Evolutionary conservation across 2,888 invertebrate genomes (phyloP), one percentile per base, ranked within the genome.

Genomic region (Mesorhabditis belari): DNA sequence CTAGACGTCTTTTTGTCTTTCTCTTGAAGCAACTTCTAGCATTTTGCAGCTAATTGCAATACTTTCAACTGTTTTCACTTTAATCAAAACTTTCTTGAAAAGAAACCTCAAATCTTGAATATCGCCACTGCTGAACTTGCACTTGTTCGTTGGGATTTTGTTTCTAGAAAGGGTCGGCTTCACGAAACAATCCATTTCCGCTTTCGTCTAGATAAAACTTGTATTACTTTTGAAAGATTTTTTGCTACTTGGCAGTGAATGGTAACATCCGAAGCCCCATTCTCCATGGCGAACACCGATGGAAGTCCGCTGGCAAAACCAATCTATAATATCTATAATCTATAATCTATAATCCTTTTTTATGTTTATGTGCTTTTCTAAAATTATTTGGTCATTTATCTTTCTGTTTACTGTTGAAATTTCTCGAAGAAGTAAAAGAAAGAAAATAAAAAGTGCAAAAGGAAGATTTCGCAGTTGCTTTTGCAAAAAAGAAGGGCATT

Each of bases 301-400:
- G 77, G 77, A 19, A 78, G 67, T 19, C 77, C 78, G 26, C 76
- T 77, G 24, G 70, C 63, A 63, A 77, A 77, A 17, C 78, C 78
- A 49, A 77, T 65, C 69, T 62, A 27, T 44, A 63, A 62, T 27
- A 25, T 17, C 21, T 27, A 55, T 17, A 6, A 26, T 55, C 17
- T n/a, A n/a, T n/a, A n/a, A n/a, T n/a, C n/a, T n/a, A n/a, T n/a
- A n/a, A n/a, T n/a, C n/a, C n/a, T n/a, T 1, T 55, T 9, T n/a
- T n/a, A n/a, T n/a, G n/a, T n/a, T n/a, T n/a, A n/a, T n/a, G n/a
- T n/a, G n/a, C n/a, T n/a, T n/a, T n/a, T n/a, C n/a, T n/a, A n/a
- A n/a, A n/a, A n/a, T n/a, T n/a, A n/a, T n/a, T n/a, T n/a, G n/a
- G n/a, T n/a, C n/a, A n/a, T n/a, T n/a, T n/a, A n/a, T n/a, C n/a